These are phyloP conservation scores for Microctenopoma steveboyesi DNA, from an alignment of 2,797 vertebrate species.

Conservation along the genomic window DNA sequence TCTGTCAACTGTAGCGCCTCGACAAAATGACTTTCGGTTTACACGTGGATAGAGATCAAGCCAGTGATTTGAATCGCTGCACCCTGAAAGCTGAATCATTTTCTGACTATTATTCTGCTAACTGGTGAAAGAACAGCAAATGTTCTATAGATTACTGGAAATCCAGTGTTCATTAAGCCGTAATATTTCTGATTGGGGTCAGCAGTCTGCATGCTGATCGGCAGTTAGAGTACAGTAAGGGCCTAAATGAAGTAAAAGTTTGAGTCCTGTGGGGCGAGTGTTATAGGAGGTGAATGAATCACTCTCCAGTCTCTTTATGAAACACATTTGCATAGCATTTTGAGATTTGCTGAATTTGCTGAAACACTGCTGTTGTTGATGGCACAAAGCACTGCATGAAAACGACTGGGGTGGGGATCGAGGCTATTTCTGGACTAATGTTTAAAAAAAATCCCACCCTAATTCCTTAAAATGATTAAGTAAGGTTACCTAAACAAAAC, in stretches of 20 bases:
- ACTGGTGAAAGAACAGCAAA: slow-evolving; percentile 20
- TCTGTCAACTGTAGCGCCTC: slow-evolving; percentile 17
- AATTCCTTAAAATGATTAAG: slow-evolving; percentile 14
- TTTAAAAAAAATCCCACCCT: neutral
- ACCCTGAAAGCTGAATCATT: slow-evolving; percentile 3
- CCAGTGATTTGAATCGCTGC: slow-evolving; percentile 18
- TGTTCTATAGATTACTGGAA: slow-evolving; percentile 21
- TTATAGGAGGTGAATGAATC: slow-evolving; percentile 52
- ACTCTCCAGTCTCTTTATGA: slow-evolving; percentile 46
- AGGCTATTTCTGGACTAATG: slow-evolving; percentile 25
- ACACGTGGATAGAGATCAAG: slow-evolving; percentile 15
- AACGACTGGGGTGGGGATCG: slow-evolving; percentile 40
- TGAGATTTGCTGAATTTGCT: slow-evolving; percentile 59
- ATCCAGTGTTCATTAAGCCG: slow-evolving; percentile 45
- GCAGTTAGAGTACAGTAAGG: slow-evolving; percentile 2
- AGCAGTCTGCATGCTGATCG: slow-evolving; percentile 35
- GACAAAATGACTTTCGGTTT: slow-evolving; percentile 33
- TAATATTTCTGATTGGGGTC: slow-evolving; percentile 48
- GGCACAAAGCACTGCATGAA: slow-evolving; percentile 17
- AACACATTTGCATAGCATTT: slow-evolving; percentile 57
- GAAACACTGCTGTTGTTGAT: slow-evolving; percentile 28
- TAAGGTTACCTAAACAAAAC: neutral
- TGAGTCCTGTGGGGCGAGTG: slow-evolving; percentile 18
- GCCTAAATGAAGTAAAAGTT: slow-evolving; percentile 41
- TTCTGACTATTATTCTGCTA: slow-evolving; percentile 12